Evolutionary conservation across 2,888 invertebrate genomes (phyloP).

Genomic region (Dusona sp.): DNA sequence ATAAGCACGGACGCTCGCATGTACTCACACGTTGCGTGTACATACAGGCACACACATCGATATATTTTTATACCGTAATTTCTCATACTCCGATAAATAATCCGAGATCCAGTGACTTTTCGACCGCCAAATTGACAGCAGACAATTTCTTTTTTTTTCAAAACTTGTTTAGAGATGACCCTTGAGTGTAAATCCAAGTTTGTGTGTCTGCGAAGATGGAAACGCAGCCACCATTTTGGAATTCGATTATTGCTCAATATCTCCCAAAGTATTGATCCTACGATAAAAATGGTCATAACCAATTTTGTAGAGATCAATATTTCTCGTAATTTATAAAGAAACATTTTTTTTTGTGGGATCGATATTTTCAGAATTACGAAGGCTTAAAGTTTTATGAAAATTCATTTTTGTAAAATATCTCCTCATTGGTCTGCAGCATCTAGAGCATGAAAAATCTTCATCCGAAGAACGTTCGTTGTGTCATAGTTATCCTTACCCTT

Average conservation of each 20-base stretch:
- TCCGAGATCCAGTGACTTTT: background rate
- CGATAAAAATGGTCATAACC: background rate
- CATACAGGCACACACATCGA: background rate
- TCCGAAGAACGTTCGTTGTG: background rate
- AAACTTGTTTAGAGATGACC: background rate
- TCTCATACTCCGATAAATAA: background rate
- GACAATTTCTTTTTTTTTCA: background rate
- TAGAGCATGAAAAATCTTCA: background rate
- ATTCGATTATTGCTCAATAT: background rate
- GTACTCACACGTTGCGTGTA: background rate
- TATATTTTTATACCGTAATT: constrained; percentile 11
- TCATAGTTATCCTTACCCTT: background rate
- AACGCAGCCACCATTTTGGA: background rate
- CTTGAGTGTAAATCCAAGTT: background rate
- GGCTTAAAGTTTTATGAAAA: background rate
- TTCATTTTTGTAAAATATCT: background rate
- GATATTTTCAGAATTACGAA: background rate
- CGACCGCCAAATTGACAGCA: background rate
- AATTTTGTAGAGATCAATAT: background rate
- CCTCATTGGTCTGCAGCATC: no score
- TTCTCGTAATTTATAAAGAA: background rate
- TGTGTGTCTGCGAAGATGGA: background rate
- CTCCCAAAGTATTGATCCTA: background rate
- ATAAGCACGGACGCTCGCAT: constrained; percentile 1
- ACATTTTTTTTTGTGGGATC: background rate